Percentiles rank a stretch among this genome's conserved stretches.
These are phyloP conservation scores for Hippopotamyrus pictus DNA, from an alignment of 2,797 vertebrate species.

Conservation along the genomic window DNA sequence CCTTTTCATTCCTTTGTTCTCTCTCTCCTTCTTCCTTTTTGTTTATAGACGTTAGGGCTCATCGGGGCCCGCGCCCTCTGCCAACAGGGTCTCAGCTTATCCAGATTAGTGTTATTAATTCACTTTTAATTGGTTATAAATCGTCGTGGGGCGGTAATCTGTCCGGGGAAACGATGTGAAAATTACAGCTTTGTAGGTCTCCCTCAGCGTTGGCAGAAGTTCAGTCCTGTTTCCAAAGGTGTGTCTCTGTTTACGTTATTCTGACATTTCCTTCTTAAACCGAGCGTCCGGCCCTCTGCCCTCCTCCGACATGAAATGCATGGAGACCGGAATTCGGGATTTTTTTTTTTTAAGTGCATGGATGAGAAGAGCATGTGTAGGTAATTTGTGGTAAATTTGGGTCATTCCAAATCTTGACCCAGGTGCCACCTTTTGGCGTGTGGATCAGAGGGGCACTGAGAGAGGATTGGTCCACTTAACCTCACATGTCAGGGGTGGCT, in stretches of 20 bases:
- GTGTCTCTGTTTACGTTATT: not conserved
- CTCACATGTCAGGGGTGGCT: not conserved
- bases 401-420: not conserved
- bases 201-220: not conserved
- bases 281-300: not conserved
- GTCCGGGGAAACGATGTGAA: not conserved
- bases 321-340: not conserved
- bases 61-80: not conserved
- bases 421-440: not conserved
- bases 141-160: conserved; percentile 8
- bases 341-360: not conserved
- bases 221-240: not conserved
- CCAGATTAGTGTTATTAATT: conserved; percentile 21
- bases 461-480: not conserved
- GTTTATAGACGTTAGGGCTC: conserved; percentile 4
- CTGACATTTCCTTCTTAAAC: not conserved
- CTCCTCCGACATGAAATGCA: not conserved
- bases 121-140: conserved; percentile 22
- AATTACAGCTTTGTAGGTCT: not conserved
- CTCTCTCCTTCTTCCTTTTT: not conserved
- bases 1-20: not conserved
- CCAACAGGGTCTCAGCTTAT: not conserved
- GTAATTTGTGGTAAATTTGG: not conserved
- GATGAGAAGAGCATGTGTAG: not conserved
- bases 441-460: not conserved